Conservation (phyloP, 2,888 invertebrate species). For the Cheilosia variabilis region DNA sequence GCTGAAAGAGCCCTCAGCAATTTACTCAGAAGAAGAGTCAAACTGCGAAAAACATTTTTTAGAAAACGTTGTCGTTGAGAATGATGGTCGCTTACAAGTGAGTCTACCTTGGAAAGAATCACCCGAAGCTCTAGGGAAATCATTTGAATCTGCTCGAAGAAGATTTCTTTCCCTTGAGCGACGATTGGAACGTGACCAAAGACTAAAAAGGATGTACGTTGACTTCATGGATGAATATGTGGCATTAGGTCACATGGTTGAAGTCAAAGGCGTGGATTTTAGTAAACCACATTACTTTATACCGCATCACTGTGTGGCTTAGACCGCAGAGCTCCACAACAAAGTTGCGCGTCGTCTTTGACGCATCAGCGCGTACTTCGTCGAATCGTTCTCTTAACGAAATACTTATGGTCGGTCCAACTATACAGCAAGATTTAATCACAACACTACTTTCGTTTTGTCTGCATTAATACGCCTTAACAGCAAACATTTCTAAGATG, state of each 20-base stretch:
- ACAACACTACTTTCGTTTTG: slow-evolving; percentile 27
- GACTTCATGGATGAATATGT: not conserved
- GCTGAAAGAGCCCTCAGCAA: not conserved
- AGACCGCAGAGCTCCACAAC: slow-evolving; percentile 43
- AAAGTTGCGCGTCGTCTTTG: slow-evolving; percentile 55
- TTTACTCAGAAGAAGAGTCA: not conserved
- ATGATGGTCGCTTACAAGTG: no score
- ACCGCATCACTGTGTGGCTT: slow-evolving; percentile 46
- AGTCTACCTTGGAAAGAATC: no score
- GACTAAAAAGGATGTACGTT: no score
- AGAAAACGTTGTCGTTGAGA: no score
- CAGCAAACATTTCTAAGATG: slow-evolving; percentile 29
- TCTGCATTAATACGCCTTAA: slow-evolving; percentile 45
- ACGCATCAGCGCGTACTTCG: slow-evolving; percentile 45
- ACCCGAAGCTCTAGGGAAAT: no score
- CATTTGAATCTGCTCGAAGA: no score
- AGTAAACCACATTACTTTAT: slow-evolving; percentile 37
- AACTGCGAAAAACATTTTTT: not conserved
- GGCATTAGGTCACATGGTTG: not conserved
- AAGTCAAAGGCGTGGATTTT: not conserved
- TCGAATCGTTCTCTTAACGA: slow-evolving; percentile 16
- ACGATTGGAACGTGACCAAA: no score
- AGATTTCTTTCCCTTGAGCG: no score
- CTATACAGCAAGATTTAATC: slow-evolving; percentile 55
- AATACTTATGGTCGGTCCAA: not conserved